phyloP scores from a whole-genome alignment of 2,888 invertebrate genomes.

The Ennomos quercinarius region DNA sequence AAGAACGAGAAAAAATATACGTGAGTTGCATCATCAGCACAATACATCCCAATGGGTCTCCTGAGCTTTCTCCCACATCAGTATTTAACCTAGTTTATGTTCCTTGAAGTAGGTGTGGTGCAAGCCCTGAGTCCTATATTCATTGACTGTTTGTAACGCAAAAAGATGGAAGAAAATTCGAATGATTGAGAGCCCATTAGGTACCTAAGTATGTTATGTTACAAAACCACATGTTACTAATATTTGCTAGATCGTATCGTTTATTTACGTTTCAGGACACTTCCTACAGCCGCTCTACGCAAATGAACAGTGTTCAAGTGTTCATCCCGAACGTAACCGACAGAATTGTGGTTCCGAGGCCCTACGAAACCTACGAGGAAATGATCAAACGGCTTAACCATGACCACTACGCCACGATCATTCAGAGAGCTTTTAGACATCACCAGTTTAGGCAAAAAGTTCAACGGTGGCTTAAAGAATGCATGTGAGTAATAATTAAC shows the following conservation, averaged over 20 bases:
- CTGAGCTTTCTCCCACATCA: too few relatives aligned
- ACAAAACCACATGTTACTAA: too few relatives aligned
- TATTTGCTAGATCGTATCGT: too few relatives aligned
- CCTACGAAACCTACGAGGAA: conserved; percentile 88
- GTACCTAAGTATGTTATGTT: too few relatives aligned
- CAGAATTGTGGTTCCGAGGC: conserved; percentile 84
- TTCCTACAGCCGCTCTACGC: conserved; percentile 84
- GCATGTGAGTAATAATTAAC: conserved; percentile 61
- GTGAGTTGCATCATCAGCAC: conserved; percentile 54
- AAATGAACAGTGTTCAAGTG: conserved; percentile 84
- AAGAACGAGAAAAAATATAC: conserved; percentile 77
- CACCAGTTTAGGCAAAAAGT: conserved; percentile 81
- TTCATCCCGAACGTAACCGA: conserved; percentile 88
- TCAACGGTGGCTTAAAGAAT: conserved; percentile 66
- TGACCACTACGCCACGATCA: conserved; percentile 84
- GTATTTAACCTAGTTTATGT: too few relatives aligned
- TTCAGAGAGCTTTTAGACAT: conserved; percentile 88
- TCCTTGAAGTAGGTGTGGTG: too few relatives aligned
- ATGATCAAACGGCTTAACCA: conserved; percentile 84
- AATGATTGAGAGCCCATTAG: too few relatives aligned
- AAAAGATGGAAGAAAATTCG: too few relatives aligned
- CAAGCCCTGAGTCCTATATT: too few relatives aligned
- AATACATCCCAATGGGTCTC: too few relatives aligned
- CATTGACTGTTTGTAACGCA: too few relatives aligned
- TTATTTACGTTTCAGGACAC: conserved; percentile 72